Evolutionary conservation across 1,140 invertebrate species (phyloP).

Genomic region (Augochlora pura): DNA sequence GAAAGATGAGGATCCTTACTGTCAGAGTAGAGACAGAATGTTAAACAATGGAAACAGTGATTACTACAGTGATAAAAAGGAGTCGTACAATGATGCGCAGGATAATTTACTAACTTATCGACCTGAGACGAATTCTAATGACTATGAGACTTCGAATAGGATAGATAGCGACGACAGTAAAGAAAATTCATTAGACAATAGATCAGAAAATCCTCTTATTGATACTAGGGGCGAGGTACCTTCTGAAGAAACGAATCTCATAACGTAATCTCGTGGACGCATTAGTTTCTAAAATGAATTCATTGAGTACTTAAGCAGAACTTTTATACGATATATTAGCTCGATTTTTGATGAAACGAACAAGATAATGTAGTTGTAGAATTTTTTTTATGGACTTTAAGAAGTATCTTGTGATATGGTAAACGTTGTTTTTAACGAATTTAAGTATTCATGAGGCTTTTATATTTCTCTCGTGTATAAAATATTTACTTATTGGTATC

Average conservation of each 20-base stretch:
- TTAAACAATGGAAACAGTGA: conserved; percentile 13
- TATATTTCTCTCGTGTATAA: conserved; percentile 10
- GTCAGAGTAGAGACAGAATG: conserved; percentile 22
- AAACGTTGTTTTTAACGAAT: conserved; percentile 31
- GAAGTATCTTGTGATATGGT: conserved; percentile 35
- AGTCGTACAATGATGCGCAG: conserved; percentile 1
- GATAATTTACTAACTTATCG: conserved; percentile 55
- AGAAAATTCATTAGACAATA: conserved; percentile 70
- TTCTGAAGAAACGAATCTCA: conserved; percentile 74
- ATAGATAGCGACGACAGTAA: conserved; percentile 65
- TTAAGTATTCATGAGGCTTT: conserved; percentile 34
- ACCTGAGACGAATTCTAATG: conserved; percentile 68
- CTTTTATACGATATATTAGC: conserved; percentile 3
- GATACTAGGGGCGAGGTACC: conserved; percentile 60
- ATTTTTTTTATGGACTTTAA: conserved; percentile 16
- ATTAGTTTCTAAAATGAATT: conserved; percentile 34
- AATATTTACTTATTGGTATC: not conserved
- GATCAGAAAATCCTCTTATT: conserved; percentile 66
- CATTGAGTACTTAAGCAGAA: conserved; percentile 6
- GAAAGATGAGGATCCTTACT: conserved; percentile 3
- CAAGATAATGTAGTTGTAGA: conserved; percentile 5
- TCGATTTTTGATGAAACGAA: not conserved
- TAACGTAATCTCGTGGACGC: conserved; percentile 58
- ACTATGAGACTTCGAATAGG: conserved; percentile 69
- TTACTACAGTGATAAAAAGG: conserved; percentile 16